These are phyloP conservation scores for Cotesia congregata DNA, from an alignment of 2,888 invertebrate species.

Conservation along the genomic window DNA sequence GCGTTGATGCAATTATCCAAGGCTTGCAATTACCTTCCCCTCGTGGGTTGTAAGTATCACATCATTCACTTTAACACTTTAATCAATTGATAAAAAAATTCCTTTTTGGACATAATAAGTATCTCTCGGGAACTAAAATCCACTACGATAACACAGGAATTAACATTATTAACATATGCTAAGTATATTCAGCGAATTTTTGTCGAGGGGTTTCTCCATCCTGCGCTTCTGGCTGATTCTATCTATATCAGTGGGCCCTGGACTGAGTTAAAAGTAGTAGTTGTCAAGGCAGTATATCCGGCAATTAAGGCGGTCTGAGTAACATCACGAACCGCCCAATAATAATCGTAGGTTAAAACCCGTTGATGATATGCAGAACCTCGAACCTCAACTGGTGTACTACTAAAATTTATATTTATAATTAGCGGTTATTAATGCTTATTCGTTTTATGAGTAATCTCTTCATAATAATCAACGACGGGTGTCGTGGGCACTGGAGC, in stretches of 20 bases:
- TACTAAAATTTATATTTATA: conserved; percentile 48
- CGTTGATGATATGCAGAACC: conserved; percentile 18
- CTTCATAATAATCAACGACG: conserved; percentile 50
- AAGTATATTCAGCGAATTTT: conserved; percentile 33
- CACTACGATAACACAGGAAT: background rate
- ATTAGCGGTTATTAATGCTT: conserved; percentile 52
- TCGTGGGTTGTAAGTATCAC: background rate
- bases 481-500: conserved; percentile 36
- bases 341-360: background rate
- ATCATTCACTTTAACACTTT: conserved; percentile 1
- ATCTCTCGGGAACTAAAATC: background rate
- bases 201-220: conserved; percentile 25
- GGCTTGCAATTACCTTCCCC: background rate
- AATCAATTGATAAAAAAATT: background rate
- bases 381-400: background rate
- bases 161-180: background rate
- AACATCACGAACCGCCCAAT: conserved; percentile 14
- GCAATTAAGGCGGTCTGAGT: conserved; percentile 45
- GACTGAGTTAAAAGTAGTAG: conserved; percentile 37
- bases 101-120: background rate
- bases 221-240: conserved; percentile 25
- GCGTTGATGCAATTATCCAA: background rate
- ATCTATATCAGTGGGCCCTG: conserved; percentile 25
- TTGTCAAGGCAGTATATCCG: conserved; percentile 43
- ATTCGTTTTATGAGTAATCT: conserved; percentile 45